phyloP scores from a whole-genome alignment of 2,888 invertebrate genomes.

The Coenonympha arcania region DNA sequence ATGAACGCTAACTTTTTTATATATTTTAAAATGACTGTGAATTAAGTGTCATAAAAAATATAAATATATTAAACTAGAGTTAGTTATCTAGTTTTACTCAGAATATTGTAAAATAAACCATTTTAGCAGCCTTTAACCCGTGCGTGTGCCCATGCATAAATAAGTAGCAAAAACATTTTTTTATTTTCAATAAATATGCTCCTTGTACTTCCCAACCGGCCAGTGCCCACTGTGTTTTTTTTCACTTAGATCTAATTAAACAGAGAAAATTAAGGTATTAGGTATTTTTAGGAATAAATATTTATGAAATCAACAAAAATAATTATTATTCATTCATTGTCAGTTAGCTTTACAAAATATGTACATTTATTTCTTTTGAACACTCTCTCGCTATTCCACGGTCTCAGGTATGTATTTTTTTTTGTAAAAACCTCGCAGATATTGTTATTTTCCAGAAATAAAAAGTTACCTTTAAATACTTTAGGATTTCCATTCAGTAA shows the following conservation, averaged over 20 bases:
- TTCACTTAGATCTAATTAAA: constrained; percentile 49
- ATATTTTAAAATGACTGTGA: constrained; percentile 6
- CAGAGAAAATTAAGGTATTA: constrained; percentile 60
- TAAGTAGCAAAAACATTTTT: constrained; percentile 44
- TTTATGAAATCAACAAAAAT: constrained; percentile 65
- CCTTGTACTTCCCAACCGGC: constrained; percentile 53
- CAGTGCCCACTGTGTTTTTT: constrained; percentile 51
- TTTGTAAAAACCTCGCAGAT: too few species aligned
- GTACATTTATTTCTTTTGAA: constrained; percentile 21
- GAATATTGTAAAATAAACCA: constrained; percentile 35
- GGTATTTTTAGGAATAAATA: constrained; percentile 69
- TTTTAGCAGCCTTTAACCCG: constrained; percentile 59
- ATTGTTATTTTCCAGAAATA: too few species aligned
- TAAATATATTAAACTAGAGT: constrained; percentile 32
- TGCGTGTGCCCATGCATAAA: constrained; percentile 46
- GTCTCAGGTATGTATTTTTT: too few species aligned
- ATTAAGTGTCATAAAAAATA: constrained; percentile 7
- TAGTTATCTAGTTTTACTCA: constrained; percentile 37
- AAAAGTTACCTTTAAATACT: too few species aligned
- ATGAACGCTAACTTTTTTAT: constrained; percentile 43
- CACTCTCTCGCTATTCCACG: too few species aligned
- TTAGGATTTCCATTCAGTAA: too few species aligned
- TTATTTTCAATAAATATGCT: constrained; percentile 49
- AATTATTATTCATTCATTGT: constrained; percentile 32
- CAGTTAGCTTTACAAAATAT: too few species aligned